Evolutionary conservation across 1,140 invertebrate genomes (phyloP).

Genomic region (Laupala kohalensis): DNA sequence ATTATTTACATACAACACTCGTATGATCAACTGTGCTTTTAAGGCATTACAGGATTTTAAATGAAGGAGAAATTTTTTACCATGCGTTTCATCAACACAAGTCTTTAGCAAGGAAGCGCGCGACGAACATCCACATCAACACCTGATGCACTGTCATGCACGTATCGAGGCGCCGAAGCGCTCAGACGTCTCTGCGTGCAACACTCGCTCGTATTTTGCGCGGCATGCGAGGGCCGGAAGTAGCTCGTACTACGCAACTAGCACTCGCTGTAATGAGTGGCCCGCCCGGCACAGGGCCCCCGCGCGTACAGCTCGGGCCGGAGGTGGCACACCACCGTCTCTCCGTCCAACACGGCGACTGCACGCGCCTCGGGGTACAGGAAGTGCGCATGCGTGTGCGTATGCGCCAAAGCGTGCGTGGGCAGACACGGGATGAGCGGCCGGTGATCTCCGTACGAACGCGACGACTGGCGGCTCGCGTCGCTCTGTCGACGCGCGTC

Average conservation of each 20-base stretch:
- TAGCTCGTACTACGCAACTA: conserved; percentile 18
- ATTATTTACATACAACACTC: conserved; percentile 16
- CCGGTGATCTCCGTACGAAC: conserved; percentile 66
- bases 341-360: conserved; percentile 65
- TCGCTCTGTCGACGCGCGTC: conserved; percentile 61
- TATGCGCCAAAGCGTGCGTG: conserved; percentile 26
- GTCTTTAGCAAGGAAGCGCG: not conserved
- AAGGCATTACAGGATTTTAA: conserved; percentile 8
- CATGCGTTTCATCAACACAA: not conserved
- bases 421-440: conserved; percentile 48
- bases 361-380: conserved; percentile 31
- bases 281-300: conserved; percentile 28
- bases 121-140: not conserved
- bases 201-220: not conserved
- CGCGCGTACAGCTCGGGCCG: conserved; percentile 53
- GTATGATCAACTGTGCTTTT: conserved; percentile 12
- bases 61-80: conserved; percentile 3
- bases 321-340: conserved; percentile 68
- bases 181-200: too few species aligned
- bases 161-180: too few species aligned
- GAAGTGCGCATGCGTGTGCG: conserved; percentile 22
- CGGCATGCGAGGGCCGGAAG: not conserved
- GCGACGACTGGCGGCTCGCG: conserved; percentile 58
- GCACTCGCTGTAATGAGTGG: conserved; percentile 45
- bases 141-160: too few species aligned